Evolutionary conservation across 2,797 vertebrate genomes (phyloP).

Genomic region (Chaenodraco wilsoni): DNA sequence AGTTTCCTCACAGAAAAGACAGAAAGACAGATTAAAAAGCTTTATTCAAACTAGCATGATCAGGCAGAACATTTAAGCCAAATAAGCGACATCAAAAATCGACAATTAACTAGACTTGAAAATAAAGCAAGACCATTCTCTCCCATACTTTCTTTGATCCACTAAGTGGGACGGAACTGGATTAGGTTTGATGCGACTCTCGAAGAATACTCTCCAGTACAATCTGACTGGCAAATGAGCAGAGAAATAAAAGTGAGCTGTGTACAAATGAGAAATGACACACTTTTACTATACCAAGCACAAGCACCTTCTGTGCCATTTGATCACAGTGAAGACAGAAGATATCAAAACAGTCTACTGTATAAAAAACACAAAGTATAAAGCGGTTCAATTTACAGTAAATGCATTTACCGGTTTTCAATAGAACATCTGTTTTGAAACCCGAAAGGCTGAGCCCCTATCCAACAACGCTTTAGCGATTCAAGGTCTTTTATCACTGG

Average conservation of each 20-base stretch:
- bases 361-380: constrained; percentile 83
- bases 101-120: constrained; percentile 70
- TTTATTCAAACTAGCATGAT: constrained; percentile 85
- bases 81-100: constrained; percentile 78
- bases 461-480: constrained; percentile 31
- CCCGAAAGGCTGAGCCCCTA: constrained; percentile 57
- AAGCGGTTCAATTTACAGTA: constrained; percentile 75
- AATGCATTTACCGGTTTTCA: constrained; percentile 62
- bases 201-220: constrained; percentile 69
- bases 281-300: constrained; percentile 69
- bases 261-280: constrained; percentile 62
- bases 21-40: constrained; percentile 73
- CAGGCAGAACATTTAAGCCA: constrained; percentile 81
- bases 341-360: constrained; percentile 79
- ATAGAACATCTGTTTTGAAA: constrained; percentile 57
- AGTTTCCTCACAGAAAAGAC: constrained; percentile 52
- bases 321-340: constrained; percentile 78
- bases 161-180: constrained; percentile 56
- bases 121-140: constrained; percentile 75
- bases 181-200: constrained; percentile 57
- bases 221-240: constrained; percentile 69
- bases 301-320: constrained; percentile 66
- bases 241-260: constrained; percentile 42
- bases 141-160: constrained; percentile 69
- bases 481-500: constrained; percentile 52